Percentiles rank a stretch among this genome's conserved stretches.
phyloP scores from a whole-genome alignment of 2,888 invertebrate species.

The Saturnia japonica region DNA sequence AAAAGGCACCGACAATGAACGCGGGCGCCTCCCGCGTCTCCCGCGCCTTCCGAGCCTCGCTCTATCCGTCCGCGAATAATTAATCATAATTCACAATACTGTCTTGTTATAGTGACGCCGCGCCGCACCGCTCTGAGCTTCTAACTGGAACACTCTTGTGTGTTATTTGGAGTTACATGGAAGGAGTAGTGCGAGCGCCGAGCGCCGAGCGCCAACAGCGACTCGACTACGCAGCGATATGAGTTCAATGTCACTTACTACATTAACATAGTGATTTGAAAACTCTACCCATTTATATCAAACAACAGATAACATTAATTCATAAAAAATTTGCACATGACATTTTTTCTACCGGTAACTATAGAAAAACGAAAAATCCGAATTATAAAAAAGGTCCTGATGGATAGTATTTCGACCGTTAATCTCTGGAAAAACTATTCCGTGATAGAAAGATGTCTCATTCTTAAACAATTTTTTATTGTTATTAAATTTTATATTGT shows the following conservation, averaged over 20 bases:
- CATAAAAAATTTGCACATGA: too few species aligned
- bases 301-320: background rate
- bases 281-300: too few species aligned
- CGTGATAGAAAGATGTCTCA: too few species aligned
- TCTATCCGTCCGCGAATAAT: conserved; percentile 25
- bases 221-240: background rate
- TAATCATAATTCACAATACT: conserved; percentile 17
- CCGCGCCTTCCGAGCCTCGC: conserved; percentile 22
- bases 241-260: background rate
- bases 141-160: conserved; percentile 8
- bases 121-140: background rate
- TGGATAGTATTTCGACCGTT: too few species aligned
- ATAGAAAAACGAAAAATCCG: too few species aligned
- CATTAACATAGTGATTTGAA: background rate
- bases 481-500: too few species aligned
- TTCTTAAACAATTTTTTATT: too few species aligned
- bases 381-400: too few species aligned
- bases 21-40: conserved; percentile 23
- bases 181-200: background rate
- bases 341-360: too few species aligned
- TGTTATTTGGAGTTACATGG: background rate
- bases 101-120: conserved; percentile 8
- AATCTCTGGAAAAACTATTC: too few species aligned
- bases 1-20: conserved; percentile 29
- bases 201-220: too few species aligned